phyloP scores from a whole-genome alignment of 2,797 vertebrate genomes.

The Steatocranus sp. region DNA sequence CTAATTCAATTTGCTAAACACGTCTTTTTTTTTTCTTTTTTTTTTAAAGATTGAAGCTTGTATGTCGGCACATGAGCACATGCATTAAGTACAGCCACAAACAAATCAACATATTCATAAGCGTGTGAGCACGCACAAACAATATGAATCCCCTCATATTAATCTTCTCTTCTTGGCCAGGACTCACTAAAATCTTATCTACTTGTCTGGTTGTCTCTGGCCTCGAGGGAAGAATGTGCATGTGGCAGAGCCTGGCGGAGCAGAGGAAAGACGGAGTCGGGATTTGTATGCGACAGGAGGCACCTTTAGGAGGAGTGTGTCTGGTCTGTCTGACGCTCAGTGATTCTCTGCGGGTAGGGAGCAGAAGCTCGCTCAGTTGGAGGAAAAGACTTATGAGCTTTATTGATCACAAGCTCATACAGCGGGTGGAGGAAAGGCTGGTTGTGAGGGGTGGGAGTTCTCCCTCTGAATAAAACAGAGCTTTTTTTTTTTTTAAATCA shows the following conservation, averaged over 20 bases:
- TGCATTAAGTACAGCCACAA: conserved; percentile 24
- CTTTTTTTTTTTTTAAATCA: conserved; percentile 15
- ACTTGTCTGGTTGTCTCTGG: conserved; percentile 28
- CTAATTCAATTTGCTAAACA: conserved; percentile 53
- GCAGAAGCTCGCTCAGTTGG: conserved; percentile 32
- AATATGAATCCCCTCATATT: conserved; percentile 11
- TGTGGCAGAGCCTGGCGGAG: conserved; percentile 19
- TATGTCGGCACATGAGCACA: neutral
- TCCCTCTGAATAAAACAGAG: neutral
- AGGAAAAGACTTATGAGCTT: conserved; percentile 60
- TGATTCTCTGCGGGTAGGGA: conserved; percentile 44
- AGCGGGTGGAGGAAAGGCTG: neutral
- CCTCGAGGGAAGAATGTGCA: conserved; percentile 26
- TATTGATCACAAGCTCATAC: conserved; percentile 54
- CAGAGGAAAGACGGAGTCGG: conserved; percentile 3
- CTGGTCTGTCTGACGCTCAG: conserved; percentile 59
- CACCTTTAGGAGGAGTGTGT: conserved; percentile 49
- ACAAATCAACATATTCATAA: conserved; percentile 8
- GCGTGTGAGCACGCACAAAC: neutral
- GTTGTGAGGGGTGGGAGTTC: neutral
- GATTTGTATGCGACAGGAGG: conserved; percentile 57
- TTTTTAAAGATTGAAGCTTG: neutral
- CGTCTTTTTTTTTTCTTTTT: neutral
- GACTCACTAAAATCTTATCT: conserved; percentile 37
- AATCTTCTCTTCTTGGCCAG: conserved; percentile 32